These are phyloP conservation scores for Neosalanx taihuensis DNA, from an alignment of 2,797 vertebrate species.

Conservation along the genomic window DNA sequence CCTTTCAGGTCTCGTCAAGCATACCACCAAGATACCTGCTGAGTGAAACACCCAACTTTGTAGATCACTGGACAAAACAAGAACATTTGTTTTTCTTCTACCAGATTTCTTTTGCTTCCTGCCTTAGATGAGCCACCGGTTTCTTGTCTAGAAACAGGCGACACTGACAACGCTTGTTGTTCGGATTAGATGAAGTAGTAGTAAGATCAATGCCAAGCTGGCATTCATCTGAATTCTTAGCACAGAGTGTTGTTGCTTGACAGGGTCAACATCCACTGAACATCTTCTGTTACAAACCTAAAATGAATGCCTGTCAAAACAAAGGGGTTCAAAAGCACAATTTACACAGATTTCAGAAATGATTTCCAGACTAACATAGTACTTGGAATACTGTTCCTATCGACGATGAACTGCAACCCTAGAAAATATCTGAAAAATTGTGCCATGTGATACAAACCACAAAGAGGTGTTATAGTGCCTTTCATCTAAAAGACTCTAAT, in stretches of 20 bases:
- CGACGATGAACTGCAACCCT: background rate
- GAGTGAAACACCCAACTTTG: conserved; percentile 14
- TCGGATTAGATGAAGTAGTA: background rate
- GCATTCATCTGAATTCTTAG: conserved; percentile 10
- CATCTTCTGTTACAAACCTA: conserved; percentile 4
- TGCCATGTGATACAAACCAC: background rate
- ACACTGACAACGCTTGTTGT: conserved; percentile 3
- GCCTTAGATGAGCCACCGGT: background rate
- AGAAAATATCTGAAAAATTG: background rate
- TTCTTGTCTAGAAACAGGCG: conserved; percentile 5
- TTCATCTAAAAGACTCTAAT: conserved; percentile 15
- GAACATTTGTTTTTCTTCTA: background rate
- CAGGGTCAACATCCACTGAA: conserved; percentile 6
- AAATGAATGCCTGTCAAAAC: conserved; percentile 15
- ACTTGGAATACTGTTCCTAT: background rate
- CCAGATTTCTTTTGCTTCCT: background rate
- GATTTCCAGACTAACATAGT: background rate
- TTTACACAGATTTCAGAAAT: conserved; percentile 5
- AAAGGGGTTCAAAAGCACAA: conserved; percentile 13
- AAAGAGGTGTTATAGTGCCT: conserved; percentile 6
- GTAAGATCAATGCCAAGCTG: conserved; percentile 3
- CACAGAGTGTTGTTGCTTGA: conserved; percentile 1
- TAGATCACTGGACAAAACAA: conserved; percentile 3
- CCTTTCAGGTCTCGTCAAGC: conserved; percentile 1
- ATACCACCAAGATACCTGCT: conserved; percentile 5